Conservation (phyloP, 2,888 invertebrate species). For the Ceramica pisi region DNA sequence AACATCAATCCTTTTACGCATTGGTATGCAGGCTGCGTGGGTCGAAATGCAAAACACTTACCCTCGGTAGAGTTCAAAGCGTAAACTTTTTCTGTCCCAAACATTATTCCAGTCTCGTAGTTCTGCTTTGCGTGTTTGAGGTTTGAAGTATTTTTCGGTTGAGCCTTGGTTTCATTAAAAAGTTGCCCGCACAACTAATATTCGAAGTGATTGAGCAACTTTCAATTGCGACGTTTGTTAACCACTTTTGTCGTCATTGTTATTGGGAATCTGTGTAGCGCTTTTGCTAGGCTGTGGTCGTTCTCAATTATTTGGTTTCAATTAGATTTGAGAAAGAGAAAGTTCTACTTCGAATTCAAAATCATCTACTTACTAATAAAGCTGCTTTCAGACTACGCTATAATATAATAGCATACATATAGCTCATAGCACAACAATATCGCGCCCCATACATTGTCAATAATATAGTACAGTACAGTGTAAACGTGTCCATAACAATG, state of each 20-base stretch:
- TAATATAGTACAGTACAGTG: too few species aligned
- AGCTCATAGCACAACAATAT: too few species aligned
- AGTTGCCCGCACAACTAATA: constrained; percentile 80
- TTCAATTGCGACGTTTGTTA: constrained; percentile 75
- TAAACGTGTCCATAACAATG: too few species aligned
- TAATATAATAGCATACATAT: too few species aligned
- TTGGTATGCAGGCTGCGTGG: constrained; percentile 88
- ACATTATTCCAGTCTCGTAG: constrained; percentile 90
- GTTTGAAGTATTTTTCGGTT: constrained; percentile 87
- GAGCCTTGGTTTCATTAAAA: constrained; percentile 87
- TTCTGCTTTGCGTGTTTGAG: constrained; percentile 88
- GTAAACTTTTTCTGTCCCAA: constrained; percentile 89
- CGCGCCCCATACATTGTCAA: too few species aligned
- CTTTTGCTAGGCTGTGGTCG: constrained; percentile 8
- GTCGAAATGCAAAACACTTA: constrained; percentile 90
- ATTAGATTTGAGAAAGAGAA: constrained; percentile 6
- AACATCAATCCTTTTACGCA: constrained; percentile 88
- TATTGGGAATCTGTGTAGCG: constrained; percentile 23
- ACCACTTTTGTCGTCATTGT: constrained; percentile 61
- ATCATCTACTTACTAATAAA: neutral
- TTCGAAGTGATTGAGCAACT: constrained; percentile 83
- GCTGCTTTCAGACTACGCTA: too few species aligned
- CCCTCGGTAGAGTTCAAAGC: constrained; percentile 89
- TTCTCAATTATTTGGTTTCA: neutral
- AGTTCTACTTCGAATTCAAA: neutral